A percentile compares a stretch with the other conserved stretches of the same genome.
Conservation (phyloP, 2,113 vertebrate species). For the Hypomesus transpacificus region DNA sequence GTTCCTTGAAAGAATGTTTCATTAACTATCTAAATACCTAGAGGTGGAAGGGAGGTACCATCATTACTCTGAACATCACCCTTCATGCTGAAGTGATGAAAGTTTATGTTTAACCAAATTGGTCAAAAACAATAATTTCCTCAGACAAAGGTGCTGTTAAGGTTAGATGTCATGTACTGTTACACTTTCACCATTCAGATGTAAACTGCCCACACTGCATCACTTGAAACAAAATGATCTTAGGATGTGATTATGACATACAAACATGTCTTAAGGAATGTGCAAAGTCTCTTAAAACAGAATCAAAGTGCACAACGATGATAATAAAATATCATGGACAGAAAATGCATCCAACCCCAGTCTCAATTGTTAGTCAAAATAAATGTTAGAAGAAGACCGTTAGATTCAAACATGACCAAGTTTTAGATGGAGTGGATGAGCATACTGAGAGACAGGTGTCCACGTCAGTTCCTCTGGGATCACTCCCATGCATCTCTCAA, state of each 20-base stretch:
- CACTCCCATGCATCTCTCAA: background rate
- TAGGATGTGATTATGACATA: background rate
- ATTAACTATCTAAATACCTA: constrained; percentile 3
- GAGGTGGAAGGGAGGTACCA: background rate
- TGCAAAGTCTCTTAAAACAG: constrained; percentile 63
- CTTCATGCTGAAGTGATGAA: background rate
- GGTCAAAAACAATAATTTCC: background rate
- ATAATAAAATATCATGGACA: constrained; percentile 27
- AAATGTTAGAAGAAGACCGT: background rate
- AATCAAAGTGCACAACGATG: constrained; percentile 38
- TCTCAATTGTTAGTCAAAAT: constrained; percentile 7
- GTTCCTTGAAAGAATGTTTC: background rate
- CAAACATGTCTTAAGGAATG: background rate
- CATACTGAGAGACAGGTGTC: constrained; percentile 6
- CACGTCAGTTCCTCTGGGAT: background rate
- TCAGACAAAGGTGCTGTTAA: background rate
- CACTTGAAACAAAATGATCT: constrained; percentile 3
- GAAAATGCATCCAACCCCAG: constrained; percentile 13
- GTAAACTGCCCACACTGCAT: too few species aligned
- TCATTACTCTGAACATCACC: background rate
- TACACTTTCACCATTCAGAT: too few species aligned
- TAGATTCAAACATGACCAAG: background rate
- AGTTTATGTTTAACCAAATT: background rate
- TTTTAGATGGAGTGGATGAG: background rate
- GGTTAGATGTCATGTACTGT: too few species aligned